Percentiles rank a stretch among this genome's conserved stretches.
phyloP scores from a whole-genome alignment of 1,140 invertebrate species.

The Euborellia annulipes region DNA sequence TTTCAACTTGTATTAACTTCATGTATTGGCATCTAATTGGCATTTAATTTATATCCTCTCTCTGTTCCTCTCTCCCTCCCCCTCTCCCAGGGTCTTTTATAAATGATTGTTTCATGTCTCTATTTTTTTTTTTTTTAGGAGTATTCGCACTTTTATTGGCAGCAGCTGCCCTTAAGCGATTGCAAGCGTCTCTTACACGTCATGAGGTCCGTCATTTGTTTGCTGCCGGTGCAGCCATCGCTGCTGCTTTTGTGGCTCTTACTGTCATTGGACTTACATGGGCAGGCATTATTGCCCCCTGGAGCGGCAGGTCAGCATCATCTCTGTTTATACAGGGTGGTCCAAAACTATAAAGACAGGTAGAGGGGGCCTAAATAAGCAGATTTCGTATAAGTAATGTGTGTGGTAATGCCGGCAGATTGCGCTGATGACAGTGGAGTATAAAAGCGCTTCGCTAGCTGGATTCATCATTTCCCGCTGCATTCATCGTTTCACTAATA shows the following conservation, averaged over 20 bases:
- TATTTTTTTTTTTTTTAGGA: conserved; percentile 38
- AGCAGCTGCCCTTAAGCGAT: conserved; percentile 70
- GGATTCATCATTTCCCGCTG: too few species aligned
- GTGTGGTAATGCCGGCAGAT: too few species aligned
- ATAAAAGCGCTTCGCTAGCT: too few species aligned
- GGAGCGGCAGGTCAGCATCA: conserved; percentile 78
- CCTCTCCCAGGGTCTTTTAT: neutral
- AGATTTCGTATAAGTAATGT: too few species aligned
- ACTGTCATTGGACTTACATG: conserved; percentile 82
- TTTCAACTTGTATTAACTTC: too few species aligned
- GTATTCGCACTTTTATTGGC: conserved; percentile 92
- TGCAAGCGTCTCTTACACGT: conserved; percentile 76
- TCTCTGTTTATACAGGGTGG: too few species aligned
- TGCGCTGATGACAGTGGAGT: too few species aligned
- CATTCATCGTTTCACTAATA: too few species aligned
- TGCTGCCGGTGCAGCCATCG: conserved; percentile 52
- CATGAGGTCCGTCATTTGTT: conserved; percentile 88
- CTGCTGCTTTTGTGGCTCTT: conserved; percentile 69
- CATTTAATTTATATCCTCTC: neutral
- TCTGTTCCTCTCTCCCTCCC: neutral
- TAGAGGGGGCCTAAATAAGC: too few species aligned
- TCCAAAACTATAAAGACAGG: too few species aligned
- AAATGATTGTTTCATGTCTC: neutral
- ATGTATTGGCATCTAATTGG: too few species aligned
- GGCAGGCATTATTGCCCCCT: conserved; percentile 87